Base-by-base conservation (phyloP, 2,888 invertebrate genomes). In the Caenorhabditis uteleia region DNA sequence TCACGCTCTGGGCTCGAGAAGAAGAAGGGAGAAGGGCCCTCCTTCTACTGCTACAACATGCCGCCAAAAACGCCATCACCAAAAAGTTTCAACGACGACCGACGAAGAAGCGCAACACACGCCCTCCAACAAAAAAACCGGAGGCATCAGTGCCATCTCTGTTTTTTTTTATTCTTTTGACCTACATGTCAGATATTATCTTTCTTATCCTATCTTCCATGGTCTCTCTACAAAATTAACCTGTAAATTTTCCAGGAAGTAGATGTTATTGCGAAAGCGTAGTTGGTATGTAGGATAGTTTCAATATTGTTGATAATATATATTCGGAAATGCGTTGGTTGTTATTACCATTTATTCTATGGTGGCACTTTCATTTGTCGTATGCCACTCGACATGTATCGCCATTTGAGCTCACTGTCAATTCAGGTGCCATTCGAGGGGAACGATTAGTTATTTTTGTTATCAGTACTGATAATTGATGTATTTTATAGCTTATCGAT, bases 361-460 rank as follows among this genome's bases (percentile, higher is more conserved):
- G 64, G 64, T 64, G 64, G 57, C 53, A 64, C 50, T 60, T 47
- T 40, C 42, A 57, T 23, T 56, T 51, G 40, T 53, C 40, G 42
- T 40, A 20, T 51, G 44, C 51, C 47, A 53, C 55, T 16, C 59
- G 68, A 58, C 61, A 68, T 48, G 65, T 70, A 31, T 65, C 67
- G 23, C 73, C 73, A 16, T 70, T 82, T 53, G 82, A 82, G 65
- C 58, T 82, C 55, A 82, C 78, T 5, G 79, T 82, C 48, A 74
- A 81, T 38, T 78, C 79, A 3, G 82, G 82, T 25, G 70, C 79
- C 23, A 79, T 82, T 21, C 69, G 82, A n/a, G 82, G 82, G 48
- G 82, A 82, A 56, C 75, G 79, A 66, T 51, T 82, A 62, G 79
- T 78, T 25, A 20, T 68, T 25, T 31, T 36, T n/a, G 34, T n/a